phyloP scores from a whole-genome alignment of 2,888 invertebrate species.

The Hipparchia sbordonii region DNA sequence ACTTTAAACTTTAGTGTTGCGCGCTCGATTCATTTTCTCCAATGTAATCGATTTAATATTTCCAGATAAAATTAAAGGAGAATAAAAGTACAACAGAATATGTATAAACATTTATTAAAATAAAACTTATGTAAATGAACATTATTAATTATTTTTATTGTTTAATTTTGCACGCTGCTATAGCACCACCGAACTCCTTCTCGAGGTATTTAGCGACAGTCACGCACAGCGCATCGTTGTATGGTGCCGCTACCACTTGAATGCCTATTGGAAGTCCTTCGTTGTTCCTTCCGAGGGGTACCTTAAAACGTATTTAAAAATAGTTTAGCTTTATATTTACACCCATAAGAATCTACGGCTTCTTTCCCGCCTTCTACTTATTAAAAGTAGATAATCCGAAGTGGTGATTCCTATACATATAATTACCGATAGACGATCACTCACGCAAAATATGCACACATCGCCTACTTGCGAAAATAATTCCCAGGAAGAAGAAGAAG shows the following conservation, averaged over 20 bases:
- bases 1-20: too few relatives aligned
- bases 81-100: neutral
- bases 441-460: too few relatives aligned
- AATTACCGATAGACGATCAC: too few relatives aligned
- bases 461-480: too few relatives aligned
- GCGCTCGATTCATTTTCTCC: too few relatives aligned
- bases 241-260: slow-evolving; percentile 88
- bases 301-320: slow-evolving; percentile 55
- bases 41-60: too few relatives aligned
- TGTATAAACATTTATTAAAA: neutral
- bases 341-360: too few relatives aligned
- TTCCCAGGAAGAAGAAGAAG: too few relatives aligned
- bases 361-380: too few relatives aligned
- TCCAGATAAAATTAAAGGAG: neutral
- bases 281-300: slow-evolving; percentile 89
- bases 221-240: slow-evolving; percentile 89
- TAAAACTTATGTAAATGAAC: slow-evolving; percentile 5
- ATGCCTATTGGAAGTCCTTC: slow-evolving; percentile 91
- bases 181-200: slow-evolving; percentile 89
- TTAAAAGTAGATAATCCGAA: too few relatives aligned
- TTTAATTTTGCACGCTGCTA: slow-evolving; percentile 78
- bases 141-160: slow-evolving; percentile 15
- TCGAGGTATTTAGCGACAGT: slow-evolving; percentile 91
- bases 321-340: neutral
- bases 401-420: too few relatives aligned